Percentiles rank a stretch among this genome's conserved stretches.
Evolutionary conservation across 2,888 invertebrate species (phyloP).

Genomic region (Ligdia adustata): DNA sequence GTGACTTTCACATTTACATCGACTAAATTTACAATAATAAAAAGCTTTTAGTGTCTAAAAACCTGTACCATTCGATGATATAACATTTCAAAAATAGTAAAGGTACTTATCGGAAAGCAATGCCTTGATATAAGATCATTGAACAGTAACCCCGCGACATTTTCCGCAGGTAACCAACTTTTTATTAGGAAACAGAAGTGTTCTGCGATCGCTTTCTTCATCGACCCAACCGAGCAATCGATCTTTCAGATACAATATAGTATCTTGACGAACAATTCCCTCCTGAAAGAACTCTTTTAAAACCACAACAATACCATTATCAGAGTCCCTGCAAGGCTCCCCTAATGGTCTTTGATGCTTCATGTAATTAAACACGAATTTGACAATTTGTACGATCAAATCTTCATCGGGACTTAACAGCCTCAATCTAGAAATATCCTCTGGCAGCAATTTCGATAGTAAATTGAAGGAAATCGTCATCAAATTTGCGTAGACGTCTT

Average conservation of each 20-base stretch:
- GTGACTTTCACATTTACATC: no score
- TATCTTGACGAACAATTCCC: slow-evolving; percentile 64
- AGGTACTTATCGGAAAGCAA: slow-evolving; percentile 21
- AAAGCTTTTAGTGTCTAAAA: background rate
- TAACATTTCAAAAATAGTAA: slow-evolving; percentile 16
- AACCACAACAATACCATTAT: slow-evolving; percentile 65
- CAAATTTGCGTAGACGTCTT: slow-evolving; percentile 65
- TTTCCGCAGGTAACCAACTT: slow-evolving; percentile 56
- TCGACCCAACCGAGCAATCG: slow-evolving; percentile 58
- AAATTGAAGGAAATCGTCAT: slow-evolving; percentile 71
- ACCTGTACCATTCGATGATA: no score
- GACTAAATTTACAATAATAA: no score
- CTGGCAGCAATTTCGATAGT: slow-evolving; percentile 60
- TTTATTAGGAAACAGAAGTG: slow-evolving; percentile 54
- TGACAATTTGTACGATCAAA: slow-evolving; percentile 67
- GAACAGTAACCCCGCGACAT: slow-evolving; percentile 63
- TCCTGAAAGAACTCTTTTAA: slow-evolving; percentile 75
- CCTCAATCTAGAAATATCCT: slow-evolving; percentile 63
- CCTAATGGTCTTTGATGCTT: slow-evolving; percentile 69
- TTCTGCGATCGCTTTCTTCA: slow-evolving; percentile 52
- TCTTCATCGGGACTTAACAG: slow-evolving; percentile 72
- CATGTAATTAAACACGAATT: slow-evolving; percentile 73
- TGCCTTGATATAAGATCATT: slow-evolving; percentile 24
- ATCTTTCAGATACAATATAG: slow-evolving; percentile 62
- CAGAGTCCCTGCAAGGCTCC: slow-evolving; percentile 52